Evolutionary conservation across 2,888 invertebrate genomes (phyloP).

Genomic region (Cyclophora albipunctata): DNA sequence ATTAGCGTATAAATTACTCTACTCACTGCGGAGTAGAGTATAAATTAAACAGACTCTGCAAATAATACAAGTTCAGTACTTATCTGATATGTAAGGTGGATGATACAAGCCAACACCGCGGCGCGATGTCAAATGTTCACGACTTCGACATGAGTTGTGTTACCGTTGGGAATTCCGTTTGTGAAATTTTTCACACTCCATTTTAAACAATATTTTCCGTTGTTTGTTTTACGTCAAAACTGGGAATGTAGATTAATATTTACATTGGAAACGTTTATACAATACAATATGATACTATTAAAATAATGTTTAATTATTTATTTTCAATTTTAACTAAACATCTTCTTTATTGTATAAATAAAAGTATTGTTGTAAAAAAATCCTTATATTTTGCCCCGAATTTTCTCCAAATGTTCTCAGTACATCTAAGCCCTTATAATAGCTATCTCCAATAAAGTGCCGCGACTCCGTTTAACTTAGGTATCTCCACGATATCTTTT

Average conservation of each 20-base stretch:
- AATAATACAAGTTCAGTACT: no score
- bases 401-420: background rate
- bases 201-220: background rate
- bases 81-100: background rate
- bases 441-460: constrained; percentile 15
- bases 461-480: constrained; percentile 8
- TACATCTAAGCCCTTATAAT: constrained; percentile 11
- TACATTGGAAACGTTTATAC: no score
- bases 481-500: constrained; percentile 6
- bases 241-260: constrained; percentile 1
- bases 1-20: no score
- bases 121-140: constrained; percentile 5
- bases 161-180: constrained; percentile 5
- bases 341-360: no score
- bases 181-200: constrained; percentile 5
- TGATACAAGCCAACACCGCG: constrained; percentile 2
- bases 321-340: no score
- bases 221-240: background rate
- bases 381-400: no score
- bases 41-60: no score
- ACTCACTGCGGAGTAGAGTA: no score
- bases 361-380: no score
- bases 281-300: no score
- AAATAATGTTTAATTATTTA: no score
- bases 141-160: constrained; percentile 8